Base-by-base conservation (phyloP, 2,797 vertebrate genomes). In the Gymnothorax reevesii region DNA sequence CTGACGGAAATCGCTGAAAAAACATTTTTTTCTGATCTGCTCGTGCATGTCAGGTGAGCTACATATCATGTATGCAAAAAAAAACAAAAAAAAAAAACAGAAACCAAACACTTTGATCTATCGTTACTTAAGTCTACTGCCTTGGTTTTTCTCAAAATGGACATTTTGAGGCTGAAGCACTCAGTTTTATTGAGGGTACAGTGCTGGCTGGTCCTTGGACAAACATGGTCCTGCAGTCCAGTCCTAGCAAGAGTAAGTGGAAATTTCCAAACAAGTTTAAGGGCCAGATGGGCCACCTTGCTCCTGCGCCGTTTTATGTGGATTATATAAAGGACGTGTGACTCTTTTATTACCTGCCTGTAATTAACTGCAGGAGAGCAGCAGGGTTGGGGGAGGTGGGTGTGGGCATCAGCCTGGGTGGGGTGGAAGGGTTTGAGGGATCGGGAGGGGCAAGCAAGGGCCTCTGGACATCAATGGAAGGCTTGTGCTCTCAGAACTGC, bases 281-380 rank as follows among this genome's bases (percentile, higher is more conserved):
- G 15, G 52, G 59, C 2, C 15, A 17, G 6, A 42, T 62, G 57
- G 15, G 12, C 82, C 42, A 13, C 57, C 13, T 10, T 7, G n/a
- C 17, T 27, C 3, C 59, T 8, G 57, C 0, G 8, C 27, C 13
- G 82, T 33, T 57, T 57, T 64, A 42, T 42, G 17, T 8, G 75
- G 75, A 42, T 83, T 83, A 55, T 13, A 49, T 83, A 62, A 59
- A 49, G 83, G 83, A 84, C 49, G 83, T 25, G 15, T 64, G 59
- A 64, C 59, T 83, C 33, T 64, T 84, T 84, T 64, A 59, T 66
- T 66, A 64, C 27, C 12, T 59, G n/a, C 6, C 33, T 62, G 54
- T 82, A 82, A 57, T 57, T 82, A 49, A 17, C 6, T 52, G 79
- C 8, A 2, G 25, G 69, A 27, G n/a, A 25, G 25, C 33, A 42